A percentile compares a stretch with the other conserved stretches of the same genome.
Conservation (phyloP, 2,888 invertebrate species). For the Ichneumoninae sp. region DNA sequence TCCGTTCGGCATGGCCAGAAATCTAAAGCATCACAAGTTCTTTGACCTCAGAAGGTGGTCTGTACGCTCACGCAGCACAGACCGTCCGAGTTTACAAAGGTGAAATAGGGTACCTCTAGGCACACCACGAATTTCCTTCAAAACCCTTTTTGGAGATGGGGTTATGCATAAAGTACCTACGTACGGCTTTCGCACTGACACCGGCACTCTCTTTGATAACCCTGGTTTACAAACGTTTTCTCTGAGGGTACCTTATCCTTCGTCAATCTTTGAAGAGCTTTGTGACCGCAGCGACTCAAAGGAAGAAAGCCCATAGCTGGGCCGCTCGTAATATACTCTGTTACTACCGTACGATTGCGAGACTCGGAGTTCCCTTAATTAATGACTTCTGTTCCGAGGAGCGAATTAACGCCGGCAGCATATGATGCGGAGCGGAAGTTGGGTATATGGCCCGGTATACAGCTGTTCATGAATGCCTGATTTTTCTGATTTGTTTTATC, state of each 20-base stretch:
- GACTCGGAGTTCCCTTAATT: not conserved
- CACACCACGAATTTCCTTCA: not conserved
- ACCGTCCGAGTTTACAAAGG: not conserved
- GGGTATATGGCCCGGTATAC: no score
- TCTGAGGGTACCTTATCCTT: not conserved
- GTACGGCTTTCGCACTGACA: not conserved
- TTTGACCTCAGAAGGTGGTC: constrained; percentile 9
- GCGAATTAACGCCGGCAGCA: no score
- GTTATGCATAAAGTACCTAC: not conserved
- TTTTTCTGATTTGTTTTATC: no score
- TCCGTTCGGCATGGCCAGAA: not conserved
- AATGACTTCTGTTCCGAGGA: not conserved
- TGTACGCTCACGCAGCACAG: not conserved
- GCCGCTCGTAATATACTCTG: not conserved
- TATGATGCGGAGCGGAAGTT: no score
- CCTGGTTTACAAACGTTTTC: not conserved
- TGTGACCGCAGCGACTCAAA: not conserved
- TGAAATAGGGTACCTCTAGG: not conserved
- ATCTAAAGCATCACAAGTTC: constrained; percentile 6
- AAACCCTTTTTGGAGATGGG: not conserved
- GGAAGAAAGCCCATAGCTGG: not conserved
- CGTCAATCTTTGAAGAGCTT: constrained; percentile 5
- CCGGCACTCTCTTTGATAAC: not conserved
- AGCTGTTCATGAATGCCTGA: no score
- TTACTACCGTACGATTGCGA: not conserved